phyloP scores from a whole-genome alignment of 2,888 invertebrate species.

The Drosophila paracracens region DNA sequence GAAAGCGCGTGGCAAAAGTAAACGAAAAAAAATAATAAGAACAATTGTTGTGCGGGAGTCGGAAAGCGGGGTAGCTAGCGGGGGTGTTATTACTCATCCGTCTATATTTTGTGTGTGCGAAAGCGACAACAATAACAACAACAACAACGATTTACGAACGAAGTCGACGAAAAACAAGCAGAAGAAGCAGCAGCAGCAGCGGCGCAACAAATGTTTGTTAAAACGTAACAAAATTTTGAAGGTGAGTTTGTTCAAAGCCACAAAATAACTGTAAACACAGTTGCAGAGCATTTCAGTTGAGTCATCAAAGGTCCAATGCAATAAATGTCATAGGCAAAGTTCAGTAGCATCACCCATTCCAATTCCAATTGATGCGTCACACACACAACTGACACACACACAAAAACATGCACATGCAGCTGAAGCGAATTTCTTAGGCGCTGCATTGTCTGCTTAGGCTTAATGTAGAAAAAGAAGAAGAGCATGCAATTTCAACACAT shows the following conservation, averaged over 20 bases:
- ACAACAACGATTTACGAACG: slow-evolving; percentile 37
- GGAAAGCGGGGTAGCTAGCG: slow-evolving; percentile 11
- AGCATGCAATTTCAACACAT: slow-evolving; percentile 30
- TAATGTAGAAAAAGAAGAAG: slow-evolving; percentile 5
- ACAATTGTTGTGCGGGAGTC: slow-evolving; percentile 1
- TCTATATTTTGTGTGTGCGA: slow-evolving; percentile 65
- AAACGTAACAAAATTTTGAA: slow-evolving; percentile 52
- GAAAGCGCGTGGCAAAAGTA: slow-evolving; percentile 61
- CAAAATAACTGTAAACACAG: slow-evolving; percentile 9
- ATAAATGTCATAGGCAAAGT: slow-evolving; percentile 55
- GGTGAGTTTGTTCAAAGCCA: slow-evolving; percentile 44
- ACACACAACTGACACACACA: slow-evolving; percentile 13
- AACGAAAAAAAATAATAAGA: slow-evolving; percentile 27
- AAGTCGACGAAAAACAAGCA: slow-evolving; percentile 44
- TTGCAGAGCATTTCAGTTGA: slow-evolving; percentile 25
- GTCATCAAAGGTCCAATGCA: slow-evolving; percentile 37
- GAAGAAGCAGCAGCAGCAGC: slow-evolving; percentile 26
- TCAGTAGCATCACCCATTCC: slow-evolving; percentile 66
- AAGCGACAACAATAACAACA: slow-evolving; percentile 41
- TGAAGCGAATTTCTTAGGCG: slow-evolving; percentile 49
- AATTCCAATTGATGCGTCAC: slow-evolving; percentile 50
- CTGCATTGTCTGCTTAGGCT: slow-evolving; percentile 43
- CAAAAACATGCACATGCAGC: slow-evolving; percentile 3
- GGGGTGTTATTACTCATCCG: slow-evolving; percentile 63
- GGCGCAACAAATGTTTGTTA: slow-evolving; percentile 75